Evolutionary conservation across 1,140 invertebrate genomes (phyloP), one percentile per base, ranked within the genome.

Genomic region (Phortica variegata): DNA sequence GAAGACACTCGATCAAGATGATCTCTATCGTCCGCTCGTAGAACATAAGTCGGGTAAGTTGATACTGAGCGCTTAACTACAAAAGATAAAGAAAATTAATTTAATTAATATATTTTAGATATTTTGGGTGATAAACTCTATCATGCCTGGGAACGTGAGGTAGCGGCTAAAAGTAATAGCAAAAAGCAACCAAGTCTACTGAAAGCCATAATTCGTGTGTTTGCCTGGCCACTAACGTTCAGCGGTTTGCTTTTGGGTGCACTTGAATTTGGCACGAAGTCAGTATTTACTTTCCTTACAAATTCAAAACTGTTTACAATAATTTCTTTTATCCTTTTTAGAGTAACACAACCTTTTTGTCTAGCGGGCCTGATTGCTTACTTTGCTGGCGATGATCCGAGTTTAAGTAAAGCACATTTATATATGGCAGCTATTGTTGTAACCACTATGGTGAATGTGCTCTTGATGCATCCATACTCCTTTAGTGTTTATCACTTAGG

Each of bases 401-500:
- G 54, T 13, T 13, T 36, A 2, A 61, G 74, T 3, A 78, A 77
- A 10, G 84, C 84, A 0, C 56, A 83, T 15, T 72, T 79, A 8
- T 85, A 81, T 52, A 85, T 83, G 0, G 77, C 75, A 10, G 83
- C 81, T n/a, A 79, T 87, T 1, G 80, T 83, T 21, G 17, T 80
- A 1, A 70, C 80, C 60, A 84, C 86, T 7, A 79, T 87, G 0
- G 52, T 90, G 33, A 85, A 87, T 55, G 83, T 87, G 8, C 76
- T 92, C 21, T 77, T 87, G 2, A 82, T 85, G 57, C 90, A 95
- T 79, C 85, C 86, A 3, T 90, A 88, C 61, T 87, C 93, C 79
- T 84, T 93, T 72, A 83, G 80, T 37, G 78, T 87, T 17, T 77
- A 84, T 47, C 86, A 89, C 57, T 79, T 87, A 54, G 89, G 90